Conservation (phyloP, 2,888 invertebrate species). For the Callinectes sapidus region DNA sequence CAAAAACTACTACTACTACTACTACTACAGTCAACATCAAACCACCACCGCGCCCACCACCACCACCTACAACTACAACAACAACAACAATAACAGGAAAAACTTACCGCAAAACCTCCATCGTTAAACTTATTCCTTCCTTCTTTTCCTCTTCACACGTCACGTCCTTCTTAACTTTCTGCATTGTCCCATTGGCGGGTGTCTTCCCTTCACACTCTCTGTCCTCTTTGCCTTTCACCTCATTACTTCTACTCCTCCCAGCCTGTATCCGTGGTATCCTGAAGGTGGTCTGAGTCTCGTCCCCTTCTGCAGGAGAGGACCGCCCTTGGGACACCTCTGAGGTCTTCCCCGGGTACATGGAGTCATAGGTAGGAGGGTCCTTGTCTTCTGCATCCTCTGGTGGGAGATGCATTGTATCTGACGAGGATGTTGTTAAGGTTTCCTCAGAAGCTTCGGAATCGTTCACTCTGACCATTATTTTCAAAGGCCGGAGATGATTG, state of each 20-base stretch:
- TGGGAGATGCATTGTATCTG: neutral
- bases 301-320: neutral
- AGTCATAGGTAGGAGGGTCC: constrained; percentile 23
- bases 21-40: too few relatives aligned
- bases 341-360: constrained; percentile 28
- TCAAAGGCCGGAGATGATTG: too few relatives aligned
- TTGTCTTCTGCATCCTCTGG: constrained; percentile 35
- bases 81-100: neutral
- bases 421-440: neutral
- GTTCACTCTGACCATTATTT: too few relatives aligned
- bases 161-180: neutral
- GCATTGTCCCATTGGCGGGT: neutral
- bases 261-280: neutral
- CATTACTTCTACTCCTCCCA: neutral
- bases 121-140: neutral
- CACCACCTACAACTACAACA: too few relatives aligned
- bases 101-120: neutral
- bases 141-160: neutral
- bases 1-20: too few relatives aligned
- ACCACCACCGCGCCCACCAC: too few relatives aligned
- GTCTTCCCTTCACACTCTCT: neutral
- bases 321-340: neutral
- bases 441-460: neutral
- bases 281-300: neutral
- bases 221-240: neutral